These are phyloP conservation scores for Caenorhabditis drosophilae DNA, from an alignment of 2,888 invertebrate species.

Conservation along the genomic window DNA sequence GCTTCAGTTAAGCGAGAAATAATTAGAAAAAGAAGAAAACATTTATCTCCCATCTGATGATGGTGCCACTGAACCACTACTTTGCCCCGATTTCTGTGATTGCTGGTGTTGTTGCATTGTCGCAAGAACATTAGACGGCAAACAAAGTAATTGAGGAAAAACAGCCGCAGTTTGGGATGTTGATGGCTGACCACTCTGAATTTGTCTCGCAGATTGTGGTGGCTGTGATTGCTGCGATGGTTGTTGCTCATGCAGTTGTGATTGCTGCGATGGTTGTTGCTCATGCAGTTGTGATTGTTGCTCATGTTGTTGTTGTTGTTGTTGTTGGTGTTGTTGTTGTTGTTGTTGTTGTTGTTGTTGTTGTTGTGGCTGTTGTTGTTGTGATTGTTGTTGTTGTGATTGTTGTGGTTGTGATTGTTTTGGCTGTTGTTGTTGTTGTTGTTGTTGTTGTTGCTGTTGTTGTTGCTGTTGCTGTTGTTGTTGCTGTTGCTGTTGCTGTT, in stretches of 20 bases:
- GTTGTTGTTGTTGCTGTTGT: slow-evolving; percentile 7
- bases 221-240: background rate
- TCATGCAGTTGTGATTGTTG: slow-evolving; percentile 12
- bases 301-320: background rate
- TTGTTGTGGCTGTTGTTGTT: slow-evolving; percentile 5
- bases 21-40: background rate
- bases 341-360: slow-evolving; percentile 7
- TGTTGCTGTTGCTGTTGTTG: slow-evolving; percentile 9
- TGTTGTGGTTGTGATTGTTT: background rate
- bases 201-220: background rate
- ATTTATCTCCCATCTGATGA: slow-evolving; percentile 2
- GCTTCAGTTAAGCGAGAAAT: background rate
- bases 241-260: slow-evolving; percentile 3
- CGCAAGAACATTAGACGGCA: background rate
- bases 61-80: background rate
- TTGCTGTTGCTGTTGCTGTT: slow-evolving; percentile 4
- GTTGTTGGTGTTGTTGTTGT: background rate
- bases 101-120: slow-evolving; percentile 11
- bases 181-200: background rate
- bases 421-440: slow-evolving; percentile 1
- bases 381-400: slow-evolving; percentile 11
- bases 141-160: background rate
- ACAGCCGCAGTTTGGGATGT: background rate
- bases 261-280: slow-evolving; percentile 4
- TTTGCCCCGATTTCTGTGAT: slow-evolving; percentile 2